Evolutionary conservation across 1,140 invertebrate species (phyloP), one percentile per base, ranked within the genome.

Genomic region (Heterodera schachtii): DNA sequence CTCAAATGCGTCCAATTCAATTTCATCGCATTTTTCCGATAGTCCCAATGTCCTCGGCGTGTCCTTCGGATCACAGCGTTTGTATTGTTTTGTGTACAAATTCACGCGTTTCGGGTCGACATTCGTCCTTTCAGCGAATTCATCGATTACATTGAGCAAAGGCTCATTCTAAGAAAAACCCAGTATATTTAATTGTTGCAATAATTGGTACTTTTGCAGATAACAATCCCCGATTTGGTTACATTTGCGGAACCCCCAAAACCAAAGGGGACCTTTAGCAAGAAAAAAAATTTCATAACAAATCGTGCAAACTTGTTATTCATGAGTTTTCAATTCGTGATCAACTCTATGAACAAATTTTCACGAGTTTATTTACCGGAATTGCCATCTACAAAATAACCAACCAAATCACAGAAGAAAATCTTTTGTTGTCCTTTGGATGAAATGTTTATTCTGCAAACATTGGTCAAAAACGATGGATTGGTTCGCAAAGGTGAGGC

Each of bases 1-100:
- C 69, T 82, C 81, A 64, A 73, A 82, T 31, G 73, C 78, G 19
- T 82, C 81, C 43, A 82, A 47, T 7, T 81, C 78, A 66, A 57
- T 49, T 13, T 31, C 60, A 41, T 46, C 66, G 19, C 9, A 46
- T 49, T 47, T 47, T 60, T 60, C 57, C 57, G 57, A 60, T 16
- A 82, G 41, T 19, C 81, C 81, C n/a, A 82, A 43, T 52, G 52
- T 64, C 21, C 31, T 7, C 43, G 81, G 81, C 31, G 76, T 73
- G 31, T 81, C 46, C 19, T 81, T 76, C 9, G 69, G 43, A 70
- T 52, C 47, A 49, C 71, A 52, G 46, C 49, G 57, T 78, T 66
- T 78, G 49, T 64, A 75, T 52, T 78, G 21, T 78, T 67, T 78
- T 41, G 52, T 67, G 70, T 69, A 47, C 31, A 78, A 46, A 9